These are phyloP conservation scores for Scaptomyza montana DNA, from an alignment of 1,140 invertebrate species.

Conservation along the genomic window DNA sequence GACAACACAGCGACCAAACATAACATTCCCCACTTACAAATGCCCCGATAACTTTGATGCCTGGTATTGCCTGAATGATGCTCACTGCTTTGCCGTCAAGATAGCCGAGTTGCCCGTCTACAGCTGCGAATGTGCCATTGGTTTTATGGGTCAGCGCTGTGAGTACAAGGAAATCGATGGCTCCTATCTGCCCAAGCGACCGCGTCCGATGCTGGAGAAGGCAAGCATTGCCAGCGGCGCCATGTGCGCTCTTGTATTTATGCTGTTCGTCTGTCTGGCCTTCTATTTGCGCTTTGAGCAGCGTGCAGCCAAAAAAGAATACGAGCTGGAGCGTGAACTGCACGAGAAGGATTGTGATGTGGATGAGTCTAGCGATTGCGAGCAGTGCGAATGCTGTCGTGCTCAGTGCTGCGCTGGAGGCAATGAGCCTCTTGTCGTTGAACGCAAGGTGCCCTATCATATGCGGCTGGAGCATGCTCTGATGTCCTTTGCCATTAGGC, in stretches of 20 bases:
- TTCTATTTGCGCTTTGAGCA: conserved; percentile 91
- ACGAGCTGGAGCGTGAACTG: conserved; percentile 85
- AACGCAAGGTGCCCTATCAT: conserved; percentile 64
- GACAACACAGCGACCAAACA: conserved; percentile 91
- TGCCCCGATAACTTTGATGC: conserved; percentile 95
- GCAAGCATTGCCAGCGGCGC: conserved; percentile 95
- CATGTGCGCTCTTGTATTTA: conserved; percentile 93
- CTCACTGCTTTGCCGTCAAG: conserved; percentile 96
- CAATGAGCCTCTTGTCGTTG: conserved; percentile 51
- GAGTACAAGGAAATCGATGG: conserved; percentile 97
- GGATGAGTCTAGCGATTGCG: conserved; percentile 33
- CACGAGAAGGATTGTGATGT: conserved; percentile 23
- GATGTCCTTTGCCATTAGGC: conserved; percentile 71
- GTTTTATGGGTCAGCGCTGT: conserved; percentile 95
- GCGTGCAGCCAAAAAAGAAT: conserved; percentile 83
- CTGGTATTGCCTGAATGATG: conserved; percentile 97
- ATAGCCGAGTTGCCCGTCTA: conserved; percentile 95
- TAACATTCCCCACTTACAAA: conserved; percentile 96
- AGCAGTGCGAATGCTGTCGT: conserved; percentile 64
- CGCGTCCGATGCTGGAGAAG: conserved; percentile 94
- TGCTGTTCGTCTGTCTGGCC: conserved; percentile 93
- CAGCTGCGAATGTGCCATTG: conserved; percentile 96
- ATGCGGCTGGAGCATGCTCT: conserved; percentile 72
- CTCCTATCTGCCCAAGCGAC: conserved; percentile 91
- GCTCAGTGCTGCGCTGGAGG: conserved; percentile 50